A percentile compares a stretch with the other conserved stretches of the same genome.
phyloP scores from a whole-genome alignment of 2,113 vertebrate species.

The Silurus asotus region DNA sequence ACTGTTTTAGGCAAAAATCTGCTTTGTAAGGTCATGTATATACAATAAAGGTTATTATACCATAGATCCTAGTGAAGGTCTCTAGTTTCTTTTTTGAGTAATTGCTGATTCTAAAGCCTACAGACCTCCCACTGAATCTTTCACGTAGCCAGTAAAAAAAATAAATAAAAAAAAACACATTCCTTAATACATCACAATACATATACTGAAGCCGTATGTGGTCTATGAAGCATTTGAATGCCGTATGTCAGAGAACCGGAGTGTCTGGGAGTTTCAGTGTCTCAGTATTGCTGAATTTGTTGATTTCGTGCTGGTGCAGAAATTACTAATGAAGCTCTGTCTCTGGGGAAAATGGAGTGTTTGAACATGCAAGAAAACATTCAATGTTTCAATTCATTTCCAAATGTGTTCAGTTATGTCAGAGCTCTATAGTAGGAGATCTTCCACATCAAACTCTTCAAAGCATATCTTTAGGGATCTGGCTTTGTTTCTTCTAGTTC shows the following conservation, averaged over 20 bases:
- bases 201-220: neutral
- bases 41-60: neutral
- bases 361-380: no score
- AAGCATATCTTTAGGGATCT: no score
- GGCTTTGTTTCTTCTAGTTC: no score
- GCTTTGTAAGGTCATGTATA: neutral
- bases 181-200: neutral
- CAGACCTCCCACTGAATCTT: neutral
- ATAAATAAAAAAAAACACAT: neutral
- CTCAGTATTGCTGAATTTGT: neutral
- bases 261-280: neutral
- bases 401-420: no score
- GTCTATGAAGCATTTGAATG: neutral
- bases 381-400: no score
- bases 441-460: no score
- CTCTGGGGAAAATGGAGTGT: neutral
- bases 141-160: neutral
- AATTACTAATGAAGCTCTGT: neutral
- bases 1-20: neutral
- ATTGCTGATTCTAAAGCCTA: neutral
- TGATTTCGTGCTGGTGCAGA: neutral
- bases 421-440: no score
- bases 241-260: neutral
- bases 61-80: neutral
- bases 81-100: neutral